A percentile compares a stretch with the other conserved stretches of the same genome.
Evolutionary conservation across 2,113 vertebrate species (phyloP).

Genomic region (Numenius arquata): DNA sequence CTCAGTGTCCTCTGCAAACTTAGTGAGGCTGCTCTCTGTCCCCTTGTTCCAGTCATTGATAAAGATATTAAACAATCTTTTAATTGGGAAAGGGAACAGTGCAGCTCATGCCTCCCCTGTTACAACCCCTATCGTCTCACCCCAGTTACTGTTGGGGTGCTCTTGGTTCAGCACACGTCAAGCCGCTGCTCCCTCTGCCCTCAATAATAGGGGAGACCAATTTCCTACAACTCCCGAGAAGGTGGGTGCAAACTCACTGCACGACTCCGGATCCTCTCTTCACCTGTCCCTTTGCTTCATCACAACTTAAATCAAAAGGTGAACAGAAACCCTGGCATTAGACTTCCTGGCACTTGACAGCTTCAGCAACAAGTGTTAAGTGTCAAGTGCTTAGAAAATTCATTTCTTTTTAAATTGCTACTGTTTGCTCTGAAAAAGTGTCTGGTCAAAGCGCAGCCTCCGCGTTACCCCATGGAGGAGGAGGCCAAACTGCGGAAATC

Average conservation of each 20-base stretch:
- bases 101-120: neutral
- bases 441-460: neutral
- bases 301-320: neutral
- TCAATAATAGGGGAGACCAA: neutral
- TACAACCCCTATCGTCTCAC: rapidly evolving
- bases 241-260: neutral
- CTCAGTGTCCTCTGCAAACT: neutral
- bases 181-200: neutral
- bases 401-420: neutral
- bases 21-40: neutral
- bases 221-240: neutral
- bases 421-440: neutral
- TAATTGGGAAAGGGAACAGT: neutral
- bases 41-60: neutral
- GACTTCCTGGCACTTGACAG: neutral
- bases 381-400: neutral
- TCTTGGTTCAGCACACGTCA: neutral
- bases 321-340: neutral
- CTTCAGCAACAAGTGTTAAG: neutral
- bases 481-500: neutral
- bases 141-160: neutral
- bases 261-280: neutral
- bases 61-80: neutral
- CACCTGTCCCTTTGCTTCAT: neutral
- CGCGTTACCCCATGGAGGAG: neutral